Evolutionary conservation across 92 coral and sea anemone species (phyloP).

Genomic region (Palythoa grandiflora): DNA sequence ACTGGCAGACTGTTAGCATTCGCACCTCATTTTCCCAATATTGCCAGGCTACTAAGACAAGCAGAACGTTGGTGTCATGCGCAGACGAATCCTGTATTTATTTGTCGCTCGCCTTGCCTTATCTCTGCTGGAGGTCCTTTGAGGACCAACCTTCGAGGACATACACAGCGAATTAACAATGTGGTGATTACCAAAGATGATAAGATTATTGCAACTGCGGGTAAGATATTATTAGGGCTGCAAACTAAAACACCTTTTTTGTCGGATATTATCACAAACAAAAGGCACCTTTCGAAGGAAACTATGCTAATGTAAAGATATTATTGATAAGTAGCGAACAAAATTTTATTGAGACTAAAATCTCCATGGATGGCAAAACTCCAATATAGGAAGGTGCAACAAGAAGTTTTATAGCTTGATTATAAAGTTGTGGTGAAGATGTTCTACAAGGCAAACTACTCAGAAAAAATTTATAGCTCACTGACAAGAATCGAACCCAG

Average conservation of each 20-base stretch:
- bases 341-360: neutral
- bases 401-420: no score
- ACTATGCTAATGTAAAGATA: neutral
- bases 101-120: conserved; percentile 80
- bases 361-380: neutral
- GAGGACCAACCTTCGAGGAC: conserved; percentile 87
- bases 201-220: conserved; percentile 72
- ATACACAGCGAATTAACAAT: conserved; percentile 79
- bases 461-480: no score
- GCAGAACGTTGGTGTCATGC: conserved; percentile 83
- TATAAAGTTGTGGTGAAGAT: no score
- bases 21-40: conserved; percentile 65
- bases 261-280: no score
- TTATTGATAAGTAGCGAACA: neutral
- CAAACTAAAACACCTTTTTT: neutral
- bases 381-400: no score
- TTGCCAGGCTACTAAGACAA: conserved; percentile 68
- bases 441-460: no score
- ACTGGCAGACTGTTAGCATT: conserved; percentile 80
- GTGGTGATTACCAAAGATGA: conserved; percentile 75
- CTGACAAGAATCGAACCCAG: no score
- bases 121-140: conserved; percentile 90
- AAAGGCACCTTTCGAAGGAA: no score
- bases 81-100: conserved; percentile 67
- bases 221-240: neutral